Percentiles rank a stretch among this genome's conserved stretches.
phyloP scores from a whole-genome alignment of 2,888 invertebrate species.

The Cephus rjabovi region DNA sequence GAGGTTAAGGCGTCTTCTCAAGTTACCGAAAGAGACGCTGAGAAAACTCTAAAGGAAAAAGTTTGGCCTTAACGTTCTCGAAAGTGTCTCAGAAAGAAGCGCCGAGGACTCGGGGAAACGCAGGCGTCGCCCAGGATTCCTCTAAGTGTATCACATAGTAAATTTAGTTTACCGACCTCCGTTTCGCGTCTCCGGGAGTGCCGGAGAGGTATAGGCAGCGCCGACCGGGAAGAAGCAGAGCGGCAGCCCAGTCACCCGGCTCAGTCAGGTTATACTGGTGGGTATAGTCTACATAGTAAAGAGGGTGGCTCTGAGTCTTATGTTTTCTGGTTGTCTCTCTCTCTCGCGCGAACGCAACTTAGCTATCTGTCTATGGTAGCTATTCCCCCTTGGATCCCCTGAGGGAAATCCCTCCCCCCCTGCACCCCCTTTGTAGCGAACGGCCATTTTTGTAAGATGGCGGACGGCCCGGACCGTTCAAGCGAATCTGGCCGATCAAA shows the following conservation, averaged over 20 bases:
- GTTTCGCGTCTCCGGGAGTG: constrained; percentile 26
- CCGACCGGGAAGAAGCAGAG: background rate
- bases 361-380: background rate
- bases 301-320: constrained; percentile 18
- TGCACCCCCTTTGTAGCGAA: constrained; percentile 14
- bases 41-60: constrained; percentile 46
- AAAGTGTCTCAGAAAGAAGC: constrained; percentile 61
- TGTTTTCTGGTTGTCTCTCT: constrained; percentile 8
- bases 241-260: background rate
- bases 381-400: constrained; percentile 19
- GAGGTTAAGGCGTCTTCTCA: constrained; percentile 44
- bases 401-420: constrained; percentile 22
- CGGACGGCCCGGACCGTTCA: constrained; percentile 55
- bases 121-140: constrained; percentile 35
- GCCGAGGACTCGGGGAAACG: constrained; percentile 34
- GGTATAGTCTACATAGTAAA: constrained; percentile 8
- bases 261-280: background rate
- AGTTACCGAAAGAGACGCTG: constrained; percentile 45
- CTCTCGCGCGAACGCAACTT: background rate
- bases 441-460: constrained; percentile 45
- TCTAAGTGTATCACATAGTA: constrained; percentile 67
- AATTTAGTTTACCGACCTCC: constrained; percentile 63
- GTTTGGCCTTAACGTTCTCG: constrained; percentile 60
- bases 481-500: constrained; percentile 67
- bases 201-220: background rate